Base-by-base conservation (phyloP, 2,888 invertebrate species). In the Drosophila mettleri region DNA sequence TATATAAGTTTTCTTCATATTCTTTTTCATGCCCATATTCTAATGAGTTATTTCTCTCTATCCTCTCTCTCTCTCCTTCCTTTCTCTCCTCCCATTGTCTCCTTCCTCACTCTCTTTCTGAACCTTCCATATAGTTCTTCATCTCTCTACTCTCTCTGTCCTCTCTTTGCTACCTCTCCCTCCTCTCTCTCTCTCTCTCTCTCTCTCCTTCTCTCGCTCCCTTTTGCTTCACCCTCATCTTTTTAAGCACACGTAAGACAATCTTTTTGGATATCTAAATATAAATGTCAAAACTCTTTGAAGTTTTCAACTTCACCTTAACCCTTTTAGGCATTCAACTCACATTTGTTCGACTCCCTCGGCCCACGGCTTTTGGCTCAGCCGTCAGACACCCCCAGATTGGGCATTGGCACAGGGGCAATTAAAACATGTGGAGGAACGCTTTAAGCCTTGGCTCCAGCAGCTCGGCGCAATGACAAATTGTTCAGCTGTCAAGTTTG, bases 401-500 rank as follows among this genome's bases (percentile, higher is more conserved):
- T 20, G 12, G 29, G n/a, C 59, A 55, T 36, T 64, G 48, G 45
- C 41, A 34, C 29, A 41, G 54, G 45, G 58, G 49, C 73, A 82
- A 86, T 84, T 82, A 85, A 76, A 65, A 63, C 64, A 51, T 68
- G 77, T 76, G 64, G 39, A 61, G 65, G 38, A 54, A 58, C 68
- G 63, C 52, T 66, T 33, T 38, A 41, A 63, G 59, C 46, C 58
- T 38, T 53, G 31, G 45, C 33, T n/a, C 22, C 49, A 48, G 45
- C 59, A 49, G 31, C 55, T 5, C 18, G 29, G 45, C 29, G 45
- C 65, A 84, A 80, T 90, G 91, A 91, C 88, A 89, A 90, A 91
- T 90, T 86, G 79, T 80, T 63, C 46, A 65, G 66, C 80, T 91
- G 90, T 90, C 90, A 90, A 78, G 77, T 73, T 49, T 87, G 90